Evolutionary conservation across 2,888 invertebrate genomes (phyloP).

Genomic region (Metellina segmentata): DNA sequence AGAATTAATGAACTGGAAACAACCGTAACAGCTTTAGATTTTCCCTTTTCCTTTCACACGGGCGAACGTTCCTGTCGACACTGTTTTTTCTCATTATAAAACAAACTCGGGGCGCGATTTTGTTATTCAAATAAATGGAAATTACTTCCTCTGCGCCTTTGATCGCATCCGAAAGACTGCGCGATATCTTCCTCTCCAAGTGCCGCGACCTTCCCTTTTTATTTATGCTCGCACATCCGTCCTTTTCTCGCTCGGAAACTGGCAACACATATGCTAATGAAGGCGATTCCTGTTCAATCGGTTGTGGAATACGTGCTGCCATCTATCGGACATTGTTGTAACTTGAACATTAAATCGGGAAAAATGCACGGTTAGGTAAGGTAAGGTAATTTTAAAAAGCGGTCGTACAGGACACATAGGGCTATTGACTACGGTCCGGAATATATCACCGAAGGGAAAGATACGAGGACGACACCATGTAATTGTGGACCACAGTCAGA

Average conservation of each 20-base stretch:
- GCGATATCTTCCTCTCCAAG: slow-evolving; percentile 42
- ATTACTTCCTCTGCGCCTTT: slow-evolving; percentile 58
- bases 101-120: slow-evolving; percentile 46
- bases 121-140: slow-evolving; percentile 70
- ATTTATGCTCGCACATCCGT: background rate
- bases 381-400: too few species aligned
- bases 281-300: background rate
- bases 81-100: slow-evolving; percentile 41
- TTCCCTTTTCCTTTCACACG: slow-evolving; percentile 3
- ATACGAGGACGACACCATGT: too few species aligned
- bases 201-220: slow-evolving; percentile 24
- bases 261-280: slow-evolving; percentile 40
- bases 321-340: background rate
- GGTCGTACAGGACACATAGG: too few species aligned
- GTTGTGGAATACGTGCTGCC: slow-evolving; percentile 33
- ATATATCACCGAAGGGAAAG: too few species aligned
- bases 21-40: slow-evolving; percentile 59
- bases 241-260: background rate
- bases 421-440: too few species aligned
- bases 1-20: slow-evolving; percentile 63
- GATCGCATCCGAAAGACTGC: slow-evolving; percentile 39
- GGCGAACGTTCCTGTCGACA: slow-evolving; percentile 16
- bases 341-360: background rate
- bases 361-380: too few species aligned
- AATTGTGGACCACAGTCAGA: too few species aligned